A percentile compares a stretch with the other conserved stretches of the same genome.
phyloP scores from a whole-genome alignment of 2,113 vertebrate species.

The Grammomys surdaster region DNA sequence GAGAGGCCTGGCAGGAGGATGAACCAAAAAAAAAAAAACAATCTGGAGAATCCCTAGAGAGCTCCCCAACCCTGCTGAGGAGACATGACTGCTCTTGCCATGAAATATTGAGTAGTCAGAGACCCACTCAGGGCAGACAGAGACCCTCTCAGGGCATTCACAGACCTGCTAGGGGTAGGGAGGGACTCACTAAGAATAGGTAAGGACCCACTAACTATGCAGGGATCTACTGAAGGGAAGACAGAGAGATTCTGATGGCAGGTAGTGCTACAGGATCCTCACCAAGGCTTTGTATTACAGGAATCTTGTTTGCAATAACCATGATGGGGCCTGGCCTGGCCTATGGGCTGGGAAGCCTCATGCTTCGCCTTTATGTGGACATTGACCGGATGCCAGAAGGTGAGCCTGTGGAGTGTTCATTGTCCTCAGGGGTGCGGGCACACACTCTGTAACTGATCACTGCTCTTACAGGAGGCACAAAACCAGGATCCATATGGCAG shows the following conservation, averaged over 20 bases:
- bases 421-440: neutral
- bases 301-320: conserved; percentile 93
- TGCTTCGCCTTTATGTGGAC: conserved; percentile 93
- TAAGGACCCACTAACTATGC: neutral
- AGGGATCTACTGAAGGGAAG: neutral
- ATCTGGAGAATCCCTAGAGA: neutral
- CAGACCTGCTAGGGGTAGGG: neutral
- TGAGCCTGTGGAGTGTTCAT: conserved; percentile 73
- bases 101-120: neutral
- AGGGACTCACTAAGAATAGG: neutral
- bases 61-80: neutral
- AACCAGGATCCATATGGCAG: neutral
- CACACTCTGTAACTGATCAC: neutral
- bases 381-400: conserved; percentile 90
- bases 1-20: neutral
- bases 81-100: neutral
- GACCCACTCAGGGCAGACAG: neutral
- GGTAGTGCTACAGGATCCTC: neutral
- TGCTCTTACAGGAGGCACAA: neutral
- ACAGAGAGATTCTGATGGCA: too few species aligned
- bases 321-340: conserved; percentile 92
- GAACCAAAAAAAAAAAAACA: neutral
- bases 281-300: conserved; percentile 82
- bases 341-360: conserved; percentile 91
- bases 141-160: too few species aligned